Percentiles rank a stretch among this genome's conserved stretches.
Conservation (phyloP, 1,140 invertebrate genomes). For the Sminthurides bifidus region DNA sequence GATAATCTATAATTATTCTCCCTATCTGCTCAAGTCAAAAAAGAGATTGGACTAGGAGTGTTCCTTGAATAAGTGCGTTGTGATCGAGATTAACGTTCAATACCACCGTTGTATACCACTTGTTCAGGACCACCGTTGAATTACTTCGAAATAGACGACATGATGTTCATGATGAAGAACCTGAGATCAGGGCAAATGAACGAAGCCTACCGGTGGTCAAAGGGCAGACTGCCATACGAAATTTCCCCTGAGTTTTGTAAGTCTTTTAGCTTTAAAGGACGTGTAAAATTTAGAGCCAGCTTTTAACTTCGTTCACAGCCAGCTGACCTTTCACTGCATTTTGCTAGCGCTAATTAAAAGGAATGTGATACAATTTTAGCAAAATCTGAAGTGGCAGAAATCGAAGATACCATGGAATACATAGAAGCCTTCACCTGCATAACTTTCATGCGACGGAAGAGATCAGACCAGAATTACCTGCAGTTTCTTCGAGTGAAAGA, state of each 20-base stretch:
- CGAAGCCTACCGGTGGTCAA: conserved; percentile 22
- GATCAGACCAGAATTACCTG: conserved; percentile 20
- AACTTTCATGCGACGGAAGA: conserved; percentile 8
- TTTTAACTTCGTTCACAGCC: too few species aligned
- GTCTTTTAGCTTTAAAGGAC: too few species aligned
- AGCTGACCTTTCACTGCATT: too few species aligned
- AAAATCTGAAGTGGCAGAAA: conserved; percentile 11
- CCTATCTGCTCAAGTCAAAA: too few species aligned
- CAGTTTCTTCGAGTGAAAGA: conserved; percentile 17
- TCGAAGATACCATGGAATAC: conserved; percentile 21
- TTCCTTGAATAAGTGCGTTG: background rate
- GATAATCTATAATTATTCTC: too few species aligned
- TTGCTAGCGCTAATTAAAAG: too few species aligned
- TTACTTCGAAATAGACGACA: conserved; percentile 22
- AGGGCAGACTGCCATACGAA: conserved; percentile 18
- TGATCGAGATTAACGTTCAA: background rate
- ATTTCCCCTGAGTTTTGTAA: conserved; percentile 26
- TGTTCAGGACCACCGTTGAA: background rate
- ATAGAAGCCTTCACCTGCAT: conserved; percentile 26
- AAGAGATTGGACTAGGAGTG: background rate
- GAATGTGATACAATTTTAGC: conserved; percentile 7
- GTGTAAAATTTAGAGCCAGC: too few species aligned
- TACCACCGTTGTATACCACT: too few species aligned
- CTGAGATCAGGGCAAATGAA: conserved; percentile 17
- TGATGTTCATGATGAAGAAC: conserved; percentile 11